These are phyloP conservation scores for Zosterops pallidus DNA, from an alignment of 2,113 vertebrate species.

Conservation along the genomic window DNA sequence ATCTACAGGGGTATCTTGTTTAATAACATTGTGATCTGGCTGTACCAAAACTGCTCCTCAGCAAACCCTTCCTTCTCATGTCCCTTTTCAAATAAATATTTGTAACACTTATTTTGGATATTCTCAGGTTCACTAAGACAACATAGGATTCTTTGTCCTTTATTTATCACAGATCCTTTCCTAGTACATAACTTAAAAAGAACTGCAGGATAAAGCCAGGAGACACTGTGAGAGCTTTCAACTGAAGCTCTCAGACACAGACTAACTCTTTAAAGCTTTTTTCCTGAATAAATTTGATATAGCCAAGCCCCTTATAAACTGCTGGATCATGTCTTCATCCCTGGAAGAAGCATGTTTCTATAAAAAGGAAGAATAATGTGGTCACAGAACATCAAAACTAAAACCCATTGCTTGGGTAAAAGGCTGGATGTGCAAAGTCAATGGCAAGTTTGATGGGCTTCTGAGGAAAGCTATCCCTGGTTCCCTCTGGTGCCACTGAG, in stretches of 20 bases:
- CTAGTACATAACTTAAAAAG: constrained; percentile 13
- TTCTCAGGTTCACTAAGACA: constrained; percentile 44
- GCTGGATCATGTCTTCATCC: constrained; percentile 1
- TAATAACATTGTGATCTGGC: background rate
- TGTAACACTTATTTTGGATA: constrained; percentile 61
- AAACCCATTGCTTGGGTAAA: background rate
- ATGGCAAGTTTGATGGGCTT: background rate
- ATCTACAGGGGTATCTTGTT: constrained; percentile 17
- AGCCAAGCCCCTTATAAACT: constrained; percentile 22
- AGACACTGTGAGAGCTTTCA: constrained; percentile 2
- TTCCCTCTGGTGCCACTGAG: background rate
- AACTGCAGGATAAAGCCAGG: background rate
- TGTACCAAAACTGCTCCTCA: background rate
- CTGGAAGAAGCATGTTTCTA: background rate
- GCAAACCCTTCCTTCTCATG: constrained; percentile 44
- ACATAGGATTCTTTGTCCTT: constrained; percentile 1
- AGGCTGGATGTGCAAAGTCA: background rate
- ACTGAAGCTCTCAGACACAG: constrained; percentile 5
- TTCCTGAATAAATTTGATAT: constrained; percentile 19
- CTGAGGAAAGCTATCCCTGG: background rate
- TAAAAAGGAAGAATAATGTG: constrained; percentile 17
- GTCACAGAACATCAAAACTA: constrained; percentile 20
- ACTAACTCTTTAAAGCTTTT: background rate
- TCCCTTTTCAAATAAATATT: constrained; percentile 64
- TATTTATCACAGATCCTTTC: constrained; percentile 53